Percentiles rank a stretch among this genome's conserved stretches.
Conservation (phyloP, 64 coral and sea anemone genomes). For the Stylophora pistillata region DNA sequence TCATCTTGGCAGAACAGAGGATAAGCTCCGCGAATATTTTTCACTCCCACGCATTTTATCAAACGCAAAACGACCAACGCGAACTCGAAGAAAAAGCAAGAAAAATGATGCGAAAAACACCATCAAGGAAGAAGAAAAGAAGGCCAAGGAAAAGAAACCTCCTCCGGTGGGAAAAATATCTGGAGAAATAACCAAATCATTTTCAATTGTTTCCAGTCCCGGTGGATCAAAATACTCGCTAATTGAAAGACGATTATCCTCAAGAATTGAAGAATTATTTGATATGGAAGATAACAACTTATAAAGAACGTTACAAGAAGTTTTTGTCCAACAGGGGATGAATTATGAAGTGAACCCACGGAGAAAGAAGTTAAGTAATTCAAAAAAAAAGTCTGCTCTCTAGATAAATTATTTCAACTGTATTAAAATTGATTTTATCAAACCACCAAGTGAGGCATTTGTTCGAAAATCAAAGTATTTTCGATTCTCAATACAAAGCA, state of each 20-base stretch:
- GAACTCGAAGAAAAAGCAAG: neutral
- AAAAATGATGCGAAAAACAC: neutral
- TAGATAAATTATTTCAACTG: no score
- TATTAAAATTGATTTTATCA: no score
- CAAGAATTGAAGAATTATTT: neutral
- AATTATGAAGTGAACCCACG: no score
- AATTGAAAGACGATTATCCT: neutral
- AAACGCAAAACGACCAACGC: neutral
- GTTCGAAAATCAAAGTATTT: no score
- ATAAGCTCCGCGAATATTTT: neutral
- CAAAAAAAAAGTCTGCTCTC: no score
- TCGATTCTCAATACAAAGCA: no score
- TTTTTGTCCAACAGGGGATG: no score
- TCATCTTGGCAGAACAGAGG: neutral
- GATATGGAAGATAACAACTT: neutral
- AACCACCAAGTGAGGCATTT: no score
- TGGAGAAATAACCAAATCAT: slow-evolving; percentile 6
- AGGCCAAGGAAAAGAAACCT: neutral
- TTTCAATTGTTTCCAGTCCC: neutral
- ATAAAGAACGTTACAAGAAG: no score
- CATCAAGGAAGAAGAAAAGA: neutral
- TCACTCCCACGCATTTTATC: neutral
- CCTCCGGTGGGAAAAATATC: neutral
- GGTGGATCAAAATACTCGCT: slow-evolving; percentile 3
- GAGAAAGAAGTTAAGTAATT: no score